Conservation (phyloP, 1,140 invertebrate genomes). For the Protaetia brevitarsis region DNA sequence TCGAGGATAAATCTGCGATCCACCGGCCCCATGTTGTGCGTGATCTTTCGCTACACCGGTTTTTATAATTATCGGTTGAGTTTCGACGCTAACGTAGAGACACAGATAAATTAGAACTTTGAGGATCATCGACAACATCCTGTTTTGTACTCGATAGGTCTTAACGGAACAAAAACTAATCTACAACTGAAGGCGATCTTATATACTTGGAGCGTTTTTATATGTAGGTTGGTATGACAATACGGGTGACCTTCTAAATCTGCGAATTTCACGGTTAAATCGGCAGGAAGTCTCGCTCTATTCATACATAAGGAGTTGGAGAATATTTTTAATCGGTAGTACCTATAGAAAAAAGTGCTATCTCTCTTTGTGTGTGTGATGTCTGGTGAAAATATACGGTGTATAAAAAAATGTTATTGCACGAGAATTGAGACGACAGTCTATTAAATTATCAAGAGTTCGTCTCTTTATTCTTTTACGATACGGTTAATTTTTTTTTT, state of each 20-base stretch:
- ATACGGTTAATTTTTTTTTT: no score
- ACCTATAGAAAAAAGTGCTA: no score
- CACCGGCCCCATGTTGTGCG: neutral
- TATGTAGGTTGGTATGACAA: no score
- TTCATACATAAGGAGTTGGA: no score
- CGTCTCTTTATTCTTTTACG: no score
- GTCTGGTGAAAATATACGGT: no score
- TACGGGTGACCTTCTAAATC: no score
- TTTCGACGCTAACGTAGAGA: neutral
- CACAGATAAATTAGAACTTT: neutral
- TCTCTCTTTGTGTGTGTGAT: no score
- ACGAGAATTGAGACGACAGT: no score
- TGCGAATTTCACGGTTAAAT: slow-evolving; percentile 8
- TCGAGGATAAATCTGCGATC: neutral
- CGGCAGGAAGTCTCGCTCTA: neutral
- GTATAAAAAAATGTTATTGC: no score
- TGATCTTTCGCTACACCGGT: neutral
- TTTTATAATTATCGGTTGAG: neutral
- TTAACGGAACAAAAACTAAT: neutral
- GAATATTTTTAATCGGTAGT: no score
- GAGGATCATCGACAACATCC: neutral
- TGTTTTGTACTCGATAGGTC: neutral
- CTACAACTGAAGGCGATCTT: slow-evolving; percentile 1
- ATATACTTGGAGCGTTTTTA: neutral
- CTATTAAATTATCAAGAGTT: no score